These are phyloP conservation scores for Platichthys stellatus DNA, from an alignment of 2,113 vertebrate species.

Conservation along the genomic window DNA sequence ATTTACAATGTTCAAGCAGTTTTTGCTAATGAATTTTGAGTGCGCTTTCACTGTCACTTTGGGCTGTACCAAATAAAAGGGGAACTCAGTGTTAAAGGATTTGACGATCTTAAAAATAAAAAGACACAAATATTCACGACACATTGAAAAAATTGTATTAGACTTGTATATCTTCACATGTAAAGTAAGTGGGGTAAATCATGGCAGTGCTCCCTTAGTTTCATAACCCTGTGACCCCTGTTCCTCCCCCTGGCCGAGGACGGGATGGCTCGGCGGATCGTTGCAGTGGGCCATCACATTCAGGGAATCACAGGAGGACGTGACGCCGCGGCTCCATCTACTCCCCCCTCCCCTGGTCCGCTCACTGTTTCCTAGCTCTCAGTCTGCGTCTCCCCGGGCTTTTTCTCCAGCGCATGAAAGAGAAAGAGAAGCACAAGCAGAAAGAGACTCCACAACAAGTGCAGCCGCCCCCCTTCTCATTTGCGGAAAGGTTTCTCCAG, in stretches of 20 bases:
- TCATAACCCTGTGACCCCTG: neutral
- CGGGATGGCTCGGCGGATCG: conserved; percentile 69
- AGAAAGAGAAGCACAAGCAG: neutral
- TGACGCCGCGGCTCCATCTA: neutral
- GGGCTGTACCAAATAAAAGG: conserved; percentile 38
- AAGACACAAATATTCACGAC: fast-evolving
- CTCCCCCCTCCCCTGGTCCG: conserved; percentile 1
- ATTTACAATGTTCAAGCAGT: neutral
- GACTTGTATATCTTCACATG: fast-evolving
- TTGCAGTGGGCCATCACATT: conserved; percentile 70
- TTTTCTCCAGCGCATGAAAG: conserved; percentile 9
- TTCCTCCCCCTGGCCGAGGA: conserved; percentile 15
- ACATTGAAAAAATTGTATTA: too few relatives aligned
- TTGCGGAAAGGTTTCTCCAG: conserved; percentile 53
- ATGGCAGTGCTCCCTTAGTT: fast-evolving
- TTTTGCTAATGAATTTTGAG: conserved; percentile 17
- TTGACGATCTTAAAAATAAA: fast-evolving
- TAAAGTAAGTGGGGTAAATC: neutral
- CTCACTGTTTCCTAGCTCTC: neutral
- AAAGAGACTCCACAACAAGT: conserved; percentile 26
- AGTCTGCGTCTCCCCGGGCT: neutral
- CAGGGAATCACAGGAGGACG: conserved; percentile 45
- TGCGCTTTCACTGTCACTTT: conserved; percentile 55
- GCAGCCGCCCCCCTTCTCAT: conserved; percentile 27
- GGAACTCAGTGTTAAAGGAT: neutral